Percentiles rank a stretch among this genome's conserved stretches.
Evolutionary conservation across 1,140 invertebrate species (phyloP).

Genomic region (Scaptodrosophila lebanonensis): DNA sequence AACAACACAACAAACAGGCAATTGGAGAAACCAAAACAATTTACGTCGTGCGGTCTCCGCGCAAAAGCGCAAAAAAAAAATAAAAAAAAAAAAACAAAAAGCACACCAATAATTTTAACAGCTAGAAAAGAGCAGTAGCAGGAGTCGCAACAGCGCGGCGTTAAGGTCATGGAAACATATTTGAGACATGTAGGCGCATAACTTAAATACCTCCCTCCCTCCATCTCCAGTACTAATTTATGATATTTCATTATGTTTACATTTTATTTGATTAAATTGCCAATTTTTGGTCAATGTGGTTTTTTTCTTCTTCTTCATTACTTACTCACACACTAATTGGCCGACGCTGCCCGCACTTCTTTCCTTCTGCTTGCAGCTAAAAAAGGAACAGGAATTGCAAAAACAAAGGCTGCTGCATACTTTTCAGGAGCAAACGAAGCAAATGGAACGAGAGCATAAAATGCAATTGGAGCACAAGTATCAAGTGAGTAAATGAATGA

Average conservation of each 20-base stretch:
- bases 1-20: constrained; percentile 9
- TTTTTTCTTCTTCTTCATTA: neutral
- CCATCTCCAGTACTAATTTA: constrained; percentile 3
- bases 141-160: constrained; percentile 2
- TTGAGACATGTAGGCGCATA: constrained; percentile 29
- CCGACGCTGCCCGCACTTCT: neutral
- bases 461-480: constrained; percentile 91
- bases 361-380: constrained; percentile 81
- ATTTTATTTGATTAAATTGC: constrained; percentile 28
- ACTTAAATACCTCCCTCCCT: neutral
- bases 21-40: constrained; percentile 14
- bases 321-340: neutral
- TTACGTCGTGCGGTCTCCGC: constrained; percentile 17
- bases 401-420: constrained; percentile 92
- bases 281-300: neutral
- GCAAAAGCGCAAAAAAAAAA: constrained; percentile 23
- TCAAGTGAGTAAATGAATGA: constrained; percentile 82
- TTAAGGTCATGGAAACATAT: constrained; percentile 57
- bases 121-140: neutral
- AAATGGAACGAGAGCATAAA: constrained; percentile 92
- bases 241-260: constrained; percentile 26
- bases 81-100: constrained; percentile 1
- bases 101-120: neutral
- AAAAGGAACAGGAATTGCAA: constrained; percentile 93
- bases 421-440: constrained; percentile 91